Conservation (phyloP, 92 coral and sea anemone genomes). For the Porites cylindrica region DNA sequence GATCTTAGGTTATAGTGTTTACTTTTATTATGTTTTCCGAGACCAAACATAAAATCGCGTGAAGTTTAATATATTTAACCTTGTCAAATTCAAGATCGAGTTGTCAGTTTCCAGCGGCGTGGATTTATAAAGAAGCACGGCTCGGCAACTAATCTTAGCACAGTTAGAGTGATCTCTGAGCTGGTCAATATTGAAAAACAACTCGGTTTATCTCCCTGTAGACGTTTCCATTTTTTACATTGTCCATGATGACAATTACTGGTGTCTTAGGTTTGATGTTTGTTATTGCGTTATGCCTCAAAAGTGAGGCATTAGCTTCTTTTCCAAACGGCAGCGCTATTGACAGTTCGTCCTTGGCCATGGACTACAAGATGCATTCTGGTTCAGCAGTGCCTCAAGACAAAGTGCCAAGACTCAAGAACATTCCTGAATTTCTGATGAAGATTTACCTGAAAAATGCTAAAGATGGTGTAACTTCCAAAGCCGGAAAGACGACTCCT, state of each 20-base stretch:
- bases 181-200: too few species aligned
- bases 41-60: too few species aligned
- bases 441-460: background rate
- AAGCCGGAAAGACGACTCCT: background rate
- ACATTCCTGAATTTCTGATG: constrained; percentile 12
- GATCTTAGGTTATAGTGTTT: too few species aligned
- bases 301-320: background rate
- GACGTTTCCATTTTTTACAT: background rate
- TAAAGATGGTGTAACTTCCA: background rate
- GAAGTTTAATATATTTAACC: too few species aligned
- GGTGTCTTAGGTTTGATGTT: background rate
- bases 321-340: background rate
- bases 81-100: too few species aligned
- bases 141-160: too few species aligned
- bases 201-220: background rate
- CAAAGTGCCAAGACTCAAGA: background rate
- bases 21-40: too few species aligned
- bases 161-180: background rate
- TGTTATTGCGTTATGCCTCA: background rate
- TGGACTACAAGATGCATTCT: too few species aligned
- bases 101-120: too few species aligned
- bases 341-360: background rate
- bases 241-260: background rate
- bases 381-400: background rate
- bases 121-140: too few species aligned